These are phyloP conservation scores for Mythimna albipuncta DNA, from an alignment of 2,888 invertebrate genomes.

Conservation along the genomic window DNA sequence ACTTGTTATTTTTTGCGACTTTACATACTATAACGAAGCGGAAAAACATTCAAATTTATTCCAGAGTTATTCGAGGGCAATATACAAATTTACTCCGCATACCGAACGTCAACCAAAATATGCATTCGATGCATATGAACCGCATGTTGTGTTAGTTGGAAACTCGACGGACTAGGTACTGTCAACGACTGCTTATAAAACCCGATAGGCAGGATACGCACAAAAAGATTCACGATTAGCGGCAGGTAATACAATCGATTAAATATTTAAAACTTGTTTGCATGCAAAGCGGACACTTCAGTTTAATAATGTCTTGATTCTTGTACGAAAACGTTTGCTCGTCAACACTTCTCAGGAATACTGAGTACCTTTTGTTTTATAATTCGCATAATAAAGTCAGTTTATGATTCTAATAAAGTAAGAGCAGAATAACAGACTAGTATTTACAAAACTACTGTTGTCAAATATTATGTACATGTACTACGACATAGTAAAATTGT, in stretches of 20 bases:
- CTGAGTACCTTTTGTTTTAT: slow-evolving; percentile 45
- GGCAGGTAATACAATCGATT: slow-evolving; percentile 50
- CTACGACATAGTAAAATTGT: slow-evolving; percentile 13
- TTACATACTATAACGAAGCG: slow-evolving; percentile 27
- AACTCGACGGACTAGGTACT: slow-evolving; percentile 35
- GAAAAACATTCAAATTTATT: slow-evolving; percentile 50
- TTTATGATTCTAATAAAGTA: slow-evolving; percentile 30
- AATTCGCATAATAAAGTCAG: slow-evolving; percentile 21
- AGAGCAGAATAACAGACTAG: slow-evolving; percentile 7
- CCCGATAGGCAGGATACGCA: slow-evolving; percentile 40
- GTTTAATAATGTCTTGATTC: slow-evolving; percentile 49
- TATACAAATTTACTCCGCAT: slow-evolving; percentile 37
- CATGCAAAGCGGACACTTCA: slow-evolving; percentile 46
- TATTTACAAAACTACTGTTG: not conserved
- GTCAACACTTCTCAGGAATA: slow-evolving; percentile 39
- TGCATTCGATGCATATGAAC: slow-evolving; percentile 47
- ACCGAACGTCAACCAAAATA: slow-evolving; percentile 40
- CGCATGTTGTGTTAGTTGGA: slow-evolving; percentile 18
- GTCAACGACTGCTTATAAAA: slow-evolving; percentile 32
- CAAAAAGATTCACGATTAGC: slow-evolving; percentile 40
- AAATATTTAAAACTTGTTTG: slow-evolving; percentile 56
- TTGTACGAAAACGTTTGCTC: slow-evolving; percentile 40
- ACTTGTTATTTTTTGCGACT: not conserved
- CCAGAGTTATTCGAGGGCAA: slow-evolving; percentile 41
- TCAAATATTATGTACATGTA: slow-evolving; percentile 5